Base-by-base conservation (phyloP, 2,797 vertebrate genomes). In the Melopsittacus undulatus region DNA sequence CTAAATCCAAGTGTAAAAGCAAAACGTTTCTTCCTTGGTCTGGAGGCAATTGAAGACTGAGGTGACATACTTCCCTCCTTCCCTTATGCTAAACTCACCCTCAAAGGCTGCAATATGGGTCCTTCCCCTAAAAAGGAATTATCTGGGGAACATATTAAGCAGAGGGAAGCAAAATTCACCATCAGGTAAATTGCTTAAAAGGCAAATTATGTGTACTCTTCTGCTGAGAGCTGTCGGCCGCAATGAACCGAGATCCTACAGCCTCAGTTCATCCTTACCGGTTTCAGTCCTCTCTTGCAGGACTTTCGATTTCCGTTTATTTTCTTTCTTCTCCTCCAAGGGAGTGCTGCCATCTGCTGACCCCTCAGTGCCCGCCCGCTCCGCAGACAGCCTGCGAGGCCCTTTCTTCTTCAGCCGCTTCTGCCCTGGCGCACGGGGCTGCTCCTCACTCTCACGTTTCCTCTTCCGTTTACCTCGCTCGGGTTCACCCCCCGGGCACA, bases 61-160 rank as follows among this genome's bases (percentile, higher is more conserved):
- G 34, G 1, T 23, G 30, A 76, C 4, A 7, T 1, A 11, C 19
- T 38, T 85, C 26, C 32, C 30, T 59, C 26, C 14, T 49, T 13
- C 62, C 23, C 36, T 90, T 32, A 66, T 10, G 7, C 10, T 34
- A 88, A 80, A 38, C 10, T 3, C 5, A 54, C 14, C 3, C 40
- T 68, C 19, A 15, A 40, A 52, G 24, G 17, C 36, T 18, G 3
- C 40, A 61, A 13, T 21, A 36, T 0, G 0, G 2, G 13, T 18
- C 8, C 15, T 73, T 36, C 9, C 7, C 10, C 20, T 43, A 9
- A 36, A 40, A 49, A 30, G 0, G 0, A 52, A 69, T 29, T 63
- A 62, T 8, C 40, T 9, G 32, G 2, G 19, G 20, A 67, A 62
- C 3, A 9, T 4, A 27, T 13, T 30, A 66, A 48, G 6, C 16